Conservation (phyloP, 2,888 invertebrate species). For the Osmoderma eremita region DNA sequence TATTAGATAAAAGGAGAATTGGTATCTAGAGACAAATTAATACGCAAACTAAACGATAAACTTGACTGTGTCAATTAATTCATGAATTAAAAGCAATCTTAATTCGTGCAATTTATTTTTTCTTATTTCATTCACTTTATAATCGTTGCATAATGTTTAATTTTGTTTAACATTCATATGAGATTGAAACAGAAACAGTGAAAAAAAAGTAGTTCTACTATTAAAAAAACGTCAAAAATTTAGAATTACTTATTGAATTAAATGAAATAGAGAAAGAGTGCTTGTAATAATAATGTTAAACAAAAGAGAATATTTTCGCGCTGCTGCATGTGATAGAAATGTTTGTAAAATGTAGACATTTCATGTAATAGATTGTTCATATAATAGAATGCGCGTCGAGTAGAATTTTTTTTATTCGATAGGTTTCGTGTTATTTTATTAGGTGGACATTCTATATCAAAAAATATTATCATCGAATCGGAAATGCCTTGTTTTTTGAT, state of each 20-base stretch:
- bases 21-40: background rate
- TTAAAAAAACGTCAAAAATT: slow-evolving; percentile 16
- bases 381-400: slow-evolving; percentile 32
- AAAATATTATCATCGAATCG: slow-evolving; percentile 30
- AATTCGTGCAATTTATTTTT: slow-evolving; percentile 28
- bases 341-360: slow-evolving; percentile 38
- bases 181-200: background rate
- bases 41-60: background rate
- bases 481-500: slow-evolving; percentile 23
- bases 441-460: slow-evolving; percentile 33
- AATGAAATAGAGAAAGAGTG: background rate
- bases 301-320: background rate
- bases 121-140: background rate
- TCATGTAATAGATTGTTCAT: slow-evolving; percentile 42
- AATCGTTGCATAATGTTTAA: background rate
- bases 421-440: slow-evolving; percentile 30
- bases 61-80: slow-evolving; percentile 27
- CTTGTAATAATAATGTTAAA: background rate
- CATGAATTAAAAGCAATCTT: background rate
- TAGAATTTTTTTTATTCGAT: background rate
- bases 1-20: slow-evolving; percentile 5
- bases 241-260: background rate
- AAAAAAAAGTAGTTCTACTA: slow-evolving; percentile 13
- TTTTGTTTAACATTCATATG: background rate
- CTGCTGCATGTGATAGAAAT: slow-evolving; percentile 45